Evolutionary conservation across 2,888 invertebrate genomes (phyloP).

Genomic region (Cabera pusaria): DNA sequence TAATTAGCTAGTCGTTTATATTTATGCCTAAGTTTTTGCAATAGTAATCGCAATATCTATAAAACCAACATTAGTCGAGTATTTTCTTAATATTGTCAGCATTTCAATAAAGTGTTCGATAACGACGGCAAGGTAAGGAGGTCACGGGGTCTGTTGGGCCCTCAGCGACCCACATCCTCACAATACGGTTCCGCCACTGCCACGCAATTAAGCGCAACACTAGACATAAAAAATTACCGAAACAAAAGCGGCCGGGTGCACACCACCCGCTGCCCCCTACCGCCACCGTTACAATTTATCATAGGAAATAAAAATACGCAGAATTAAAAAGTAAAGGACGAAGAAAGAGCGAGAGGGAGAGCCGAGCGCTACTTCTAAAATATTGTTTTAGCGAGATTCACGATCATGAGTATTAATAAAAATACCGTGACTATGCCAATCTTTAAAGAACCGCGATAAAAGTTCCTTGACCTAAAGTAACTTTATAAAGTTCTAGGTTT

Average conservation of each 20-base stretch:
- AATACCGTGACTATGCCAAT: too few species aligned
- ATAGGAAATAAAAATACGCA: constrained; percentile 81
- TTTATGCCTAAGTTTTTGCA: too few species aligned
- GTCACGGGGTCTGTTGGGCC: constrained; percentile 57
- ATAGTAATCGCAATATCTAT: too few species aligned
- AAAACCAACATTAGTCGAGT: too few species aligned
- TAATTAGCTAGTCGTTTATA: too few species aligned
- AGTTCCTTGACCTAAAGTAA: too few species aligned
- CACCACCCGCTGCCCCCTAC: constrained; percentile 45
- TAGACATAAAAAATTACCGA: constrained; percentile 82
- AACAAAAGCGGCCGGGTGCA: constrained; percentile 70
- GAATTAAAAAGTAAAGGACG: constrained; percentile 81
- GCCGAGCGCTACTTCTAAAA: constrained; percentile 54
- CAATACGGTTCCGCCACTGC: constrained; percentile 74
- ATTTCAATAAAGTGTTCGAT: constrained; percentile 19
- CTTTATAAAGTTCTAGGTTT: too few species aligned
- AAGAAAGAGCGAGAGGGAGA: constrained; percentile 71
- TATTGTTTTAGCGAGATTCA: too few species aligned
- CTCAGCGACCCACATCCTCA: constrained; percentile 69
- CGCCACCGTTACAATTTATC: constrained; percentile 79
- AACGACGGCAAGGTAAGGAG: constrained; percentile 56
- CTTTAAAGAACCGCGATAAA: too few species aligned
- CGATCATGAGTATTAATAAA: too few species aligned
- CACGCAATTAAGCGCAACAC: constrained; percentile 78
- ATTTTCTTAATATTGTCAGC: not conserved